A percentile compares a stretch with the other conserved stretches of the same genome.
phyloP scores from a whole-genome alignment of 2,888 invertebrate species.

The Pachymerium ferrugineum region DNA sequence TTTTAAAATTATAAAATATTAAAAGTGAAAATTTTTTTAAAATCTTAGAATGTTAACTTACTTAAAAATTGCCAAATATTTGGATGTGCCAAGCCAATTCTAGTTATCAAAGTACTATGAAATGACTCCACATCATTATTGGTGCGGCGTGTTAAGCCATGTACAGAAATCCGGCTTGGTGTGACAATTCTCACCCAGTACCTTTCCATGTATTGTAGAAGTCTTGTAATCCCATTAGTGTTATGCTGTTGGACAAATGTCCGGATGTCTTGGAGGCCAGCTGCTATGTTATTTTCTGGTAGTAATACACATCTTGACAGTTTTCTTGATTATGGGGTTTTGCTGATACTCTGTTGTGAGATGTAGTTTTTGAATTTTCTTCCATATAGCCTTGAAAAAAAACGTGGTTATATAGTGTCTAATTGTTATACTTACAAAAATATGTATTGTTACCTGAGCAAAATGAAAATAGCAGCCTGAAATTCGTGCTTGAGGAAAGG shows the following conservation, averaged over 20 bases:
- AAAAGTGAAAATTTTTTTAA: too few species aligned
- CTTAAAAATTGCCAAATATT: neutral
- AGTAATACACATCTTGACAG: neutral
- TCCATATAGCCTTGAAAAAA: neutral
- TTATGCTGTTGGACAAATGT: neutral
- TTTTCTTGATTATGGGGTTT: neutral
- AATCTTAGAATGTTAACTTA: too few species aligned
- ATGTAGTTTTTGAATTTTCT: neutral
- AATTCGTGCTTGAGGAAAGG: neutral
- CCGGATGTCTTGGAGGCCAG: neutral
- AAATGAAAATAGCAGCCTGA: neutral
- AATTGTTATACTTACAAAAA: neutral
- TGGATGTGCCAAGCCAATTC: neutral
- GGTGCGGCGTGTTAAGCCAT: neutral
- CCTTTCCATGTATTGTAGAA: neutral
- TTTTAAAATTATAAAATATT: too few species aligned
- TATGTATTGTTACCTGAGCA: neutral
- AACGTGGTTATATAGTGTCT: neutral
- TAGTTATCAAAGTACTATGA: neutral
- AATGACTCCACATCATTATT: neutral
- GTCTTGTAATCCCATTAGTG: neutral
- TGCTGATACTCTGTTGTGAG: neutral
- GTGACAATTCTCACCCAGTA: neutral
- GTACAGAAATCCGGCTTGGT: neutral
- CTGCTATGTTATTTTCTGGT: neutral